Conservation (phyloP, 2,888 invertebrate species). For the Meteorus cinctellus region DNA sequence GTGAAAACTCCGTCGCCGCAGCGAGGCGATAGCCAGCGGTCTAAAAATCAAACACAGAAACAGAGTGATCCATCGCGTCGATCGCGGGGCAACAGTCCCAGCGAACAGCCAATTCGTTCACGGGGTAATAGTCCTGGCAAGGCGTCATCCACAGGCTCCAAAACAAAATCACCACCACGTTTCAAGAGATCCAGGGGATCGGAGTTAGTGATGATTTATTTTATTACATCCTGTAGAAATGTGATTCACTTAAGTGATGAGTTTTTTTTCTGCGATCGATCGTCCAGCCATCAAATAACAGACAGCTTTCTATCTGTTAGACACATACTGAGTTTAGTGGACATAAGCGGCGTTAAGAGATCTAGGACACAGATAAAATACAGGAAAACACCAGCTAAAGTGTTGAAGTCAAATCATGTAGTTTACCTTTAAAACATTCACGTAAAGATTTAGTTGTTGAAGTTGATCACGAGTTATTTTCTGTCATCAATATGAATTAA, state of each 20-base stretch:
- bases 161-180: conserved; percentile 52
- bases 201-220: conserved; percentile 27
- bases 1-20: conserved; percentile 64
- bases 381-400: neutral
- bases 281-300: neutral
- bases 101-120: conserved; percentile 58
- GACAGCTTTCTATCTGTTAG: neutral
- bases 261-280: neutral
- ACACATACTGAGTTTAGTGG: conserved; percentile 5
- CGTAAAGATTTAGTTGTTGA: neutral
- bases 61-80: conserved; percentile 48
- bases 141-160: conserved; percentile 30
- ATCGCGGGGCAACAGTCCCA: conserved; percentile 64
- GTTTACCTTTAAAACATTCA: neutral
- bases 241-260: neutral
- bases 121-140: conserved; percentile 70
- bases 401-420: neutral
- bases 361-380: conserved; percentile 51
- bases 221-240: neutral
- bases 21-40: conserved; percentile 58
- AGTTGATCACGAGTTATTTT: neutral
- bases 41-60: conserved; percentile 38
- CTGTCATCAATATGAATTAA: neutral
- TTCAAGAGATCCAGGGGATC: conserved; percentile 64
- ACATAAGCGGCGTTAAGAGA: conserved; percentile 38